A percentile compares a stretch with the other conserved stretches of the same genome.
phyloP scores from a whole-genome alignment of 1,140 invertebrate genomes.

The Lepidurus packardi region DNA sequence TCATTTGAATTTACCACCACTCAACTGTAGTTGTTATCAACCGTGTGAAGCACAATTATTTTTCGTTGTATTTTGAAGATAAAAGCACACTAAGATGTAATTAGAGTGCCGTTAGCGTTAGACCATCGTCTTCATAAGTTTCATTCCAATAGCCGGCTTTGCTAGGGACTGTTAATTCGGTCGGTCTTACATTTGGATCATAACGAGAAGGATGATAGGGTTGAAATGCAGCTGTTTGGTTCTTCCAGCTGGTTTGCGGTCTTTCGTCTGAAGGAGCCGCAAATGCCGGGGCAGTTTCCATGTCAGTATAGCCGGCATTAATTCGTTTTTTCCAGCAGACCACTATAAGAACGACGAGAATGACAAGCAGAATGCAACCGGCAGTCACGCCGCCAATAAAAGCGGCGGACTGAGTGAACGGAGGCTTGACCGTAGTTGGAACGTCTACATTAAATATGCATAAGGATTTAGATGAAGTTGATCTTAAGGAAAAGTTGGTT shows the following conservation, averaged over 20 bases:
- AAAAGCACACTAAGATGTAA: no score
- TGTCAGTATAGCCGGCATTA: neutral
- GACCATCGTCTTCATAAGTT: neutral
- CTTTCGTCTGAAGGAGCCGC: neutral
- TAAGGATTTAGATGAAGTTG: no score
- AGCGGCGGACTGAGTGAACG: neutral
- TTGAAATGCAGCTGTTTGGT: neutral
- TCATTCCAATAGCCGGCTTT: slow-evolving; percentile 30
- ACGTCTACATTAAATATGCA: neutral
- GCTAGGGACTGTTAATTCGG: neutral
- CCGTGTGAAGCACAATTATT: no score
- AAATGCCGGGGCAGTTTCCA: neutral
- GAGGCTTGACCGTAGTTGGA: neutral
- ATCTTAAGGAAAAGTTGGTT: no score
- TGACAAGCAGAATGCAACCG: neutral
- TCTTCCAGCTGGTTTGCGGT: slow-evolving; percentile 3
- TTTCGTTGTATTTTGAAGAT: no score
- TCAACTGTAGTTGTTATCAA: no score
- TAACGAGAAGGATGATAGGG: neutral
- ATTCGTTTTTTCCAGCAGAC: neutral
- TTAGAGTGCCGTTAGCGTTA: neutral
- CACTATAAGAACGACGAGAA: neutral
- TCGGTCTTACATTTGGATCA: neutral
- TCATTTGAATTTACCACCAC: no score
- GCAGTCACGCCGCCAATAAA: slow-evolving; percentile 1